Percentiles rank a stretch among this genome's conserved stretches.
Conservation (phyloP, 2,113 vertebrate species). For the Macrotis lagotis region DNA sequence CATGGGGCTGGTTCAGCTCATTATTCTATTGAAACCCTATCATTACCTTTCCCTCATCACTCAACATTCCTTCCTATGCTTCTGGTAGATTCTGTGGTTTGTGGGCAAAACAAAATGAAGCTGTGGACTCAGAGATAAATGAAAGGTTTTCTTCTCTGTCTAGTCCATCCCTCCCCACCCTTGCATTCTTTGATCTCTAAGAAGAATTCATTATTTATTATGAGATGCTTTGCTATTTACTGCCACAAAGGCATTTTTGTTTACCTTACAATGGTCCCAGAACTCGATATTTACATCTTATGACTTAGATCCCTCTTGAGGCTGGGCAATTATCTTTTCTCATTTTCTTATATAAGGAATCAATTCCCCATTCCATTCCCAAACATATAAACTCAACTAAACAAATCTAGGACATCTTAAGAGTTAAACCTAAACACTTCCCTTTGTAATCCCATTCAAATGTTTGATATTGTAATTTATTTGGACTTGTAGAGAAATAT, state of each 20-base stretch:
- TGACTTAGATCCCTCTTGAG: slow-evolving; percentile 20
- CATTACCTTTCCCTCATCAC: background rate
- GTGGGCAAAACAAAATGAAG: slow-evolving; percentile 33
- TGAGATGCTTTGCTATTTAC: background rate
- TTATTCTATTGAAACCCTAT: slow-evolving; percentile 15
- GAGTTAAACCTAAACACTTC: background rate
- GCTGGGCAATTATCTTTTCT: background rate
- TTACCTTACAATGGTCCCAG: slow-evolving; percentile 16
- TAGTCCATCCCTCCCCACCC: background rate
- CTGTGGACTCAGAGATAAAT: background rate
- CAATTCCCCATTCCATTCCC: background rate
- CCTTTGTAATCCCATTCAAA: background rate
- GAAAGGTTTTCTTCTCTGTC: background rate
- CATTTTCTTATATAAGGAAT: slow-evolving; percentile 32
- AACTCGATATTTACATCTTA: slow-evolving; percentile 32
- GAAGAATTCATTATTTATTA: background rate
- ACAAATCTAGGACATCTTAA: slow-evolving; percentile 33
- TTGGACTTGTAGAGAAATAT: background rate
- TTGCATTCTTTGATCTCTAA: background rate
- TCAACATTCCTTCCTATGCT: slow-evolving; percentile 1
- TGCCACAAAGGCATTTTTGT: background rate
- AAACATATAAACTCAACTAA: background rate
- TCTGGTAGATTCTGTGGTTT: background rate
- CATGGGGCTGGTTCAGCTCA: background rate
- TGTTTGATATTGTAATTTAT: background rate